A percentile compares a stretch with the other conserved stretches of the same genome.
Evolutionary conservation across 2,113 vertebrate genomes (phyloP).

Genomic region (Scortum barcoo): DNA sequence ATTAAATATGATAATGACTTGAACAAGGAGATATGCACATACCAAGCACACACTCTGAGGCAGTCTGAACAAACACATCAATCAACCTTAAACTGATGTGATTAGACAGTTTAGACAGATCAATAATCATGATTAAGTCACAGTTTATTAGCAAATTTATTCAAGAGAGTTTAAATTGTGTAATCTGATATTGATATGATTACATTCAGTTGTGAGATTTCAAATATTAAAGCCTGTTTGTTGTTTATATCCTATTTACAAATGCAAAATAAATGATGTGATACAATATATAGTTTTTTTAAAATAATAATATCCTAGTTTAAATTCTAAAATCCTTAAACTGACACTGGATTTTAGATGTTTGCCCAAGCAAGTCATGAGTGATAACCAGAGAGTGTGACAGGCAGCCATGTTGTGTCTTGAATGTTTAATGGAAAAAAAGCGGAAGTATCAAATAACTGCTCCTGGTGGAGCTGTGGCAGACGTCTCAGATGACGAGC

Average conservation of each 20-base stretch:
- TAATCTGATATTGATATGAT: background rate
- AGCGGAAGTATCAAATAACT: background rate
- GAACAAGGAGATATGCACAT: background rate
- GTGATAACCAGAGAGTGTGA: no score
- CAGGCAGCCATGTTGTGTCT: no score
- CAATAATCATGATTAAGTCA: background rate
- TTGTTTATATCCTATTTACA: no score
- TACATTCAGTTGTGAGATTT: background rate
- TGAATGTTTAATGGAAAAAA: background rate
- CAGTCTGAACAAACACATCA: background rate
- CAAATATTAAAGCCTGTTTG: no score
- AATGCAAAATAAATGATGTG: no score
- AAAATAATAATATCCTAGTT: no score
- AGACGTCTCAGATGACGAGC: background rate
- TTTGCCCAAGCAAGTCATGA: no score
- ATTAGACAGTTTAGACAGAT: background rate
- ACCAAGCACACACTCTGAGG: background rate
- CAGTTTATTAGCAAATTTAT: constrained; percentile 2
- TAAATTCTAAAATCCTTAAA: no score
- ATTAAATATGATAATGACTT: constrained; percentile 30
- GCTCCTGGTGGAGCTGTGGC: background rate
- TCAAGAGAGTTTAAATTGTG: background rate
- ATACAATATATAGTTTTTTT: no score
- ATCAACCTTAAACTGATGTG: background rate
- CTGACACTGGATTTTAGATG: no score